Base-by-base conservation (phyloP, 1,140 invertebrate genomes). In the Anastrepha obliqua region DNA sequence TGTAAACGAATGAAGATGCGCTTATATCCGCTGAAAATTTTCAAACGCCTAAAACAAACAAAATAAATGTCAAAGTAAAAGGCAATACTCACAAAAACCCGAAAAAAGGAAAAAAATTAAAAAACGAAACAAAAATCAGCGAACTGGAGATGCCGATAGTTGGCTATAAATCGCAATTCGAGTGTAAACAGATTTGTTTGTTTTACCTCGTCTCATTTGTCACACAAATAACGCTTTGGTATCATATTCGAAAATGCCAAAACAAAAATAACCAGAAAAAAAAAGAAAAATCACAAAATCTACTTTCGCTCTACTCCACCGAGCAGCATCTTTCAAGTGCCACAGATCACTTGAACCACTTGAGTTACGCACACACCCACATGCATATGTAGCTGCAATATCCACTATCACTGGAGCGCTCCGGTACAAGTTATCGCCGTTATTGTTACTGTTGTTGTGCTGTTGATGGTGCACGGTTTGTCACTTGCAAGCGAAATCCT, bases 161-260 rank as follows among this genome's bases (percentile, higher is more conserved):
- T 47, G 47, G 47, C 85, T 29, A 86, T 86, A 86, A 86, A 86
- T 86, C 85, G 85, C 59, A 86, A 62, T 62, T 86, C 59, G 39
- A 86, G 85, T 86, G 85, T 62, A 62, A 86, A 86, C 85, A 86
- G 85, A 86, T 86, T 86, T 86, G 85, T 86, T 86, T 86, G 59
- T 86, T 60, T 86, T 60, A 86, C 85, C 85, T 51, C 55, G 85
- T 62, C 55, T 86, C 85, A 86, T 86, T 86, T 86, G 85, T 86
- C 85, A 60, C 85, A 62, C 85, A 60, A 55, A 81, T 81, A 81
- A 81, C 74, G 74, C 74, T 81, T 81, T 81, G 74, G 74, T 81
- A 81, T 81, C 74, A 81, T 81, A 81, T 81, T 81, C 74, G 47
- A 55, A 81, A 55, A 81, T 81, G 74, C 17, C 74, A 81, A 81